Percentiles rank a stretch among this genome's conserved stretches.
These are phyloP conservation scores for Dicrurus megarhynchus DNA, from an alignment of 2,113 vertebrate genomes.

Conservation along the genomic window DNA sequence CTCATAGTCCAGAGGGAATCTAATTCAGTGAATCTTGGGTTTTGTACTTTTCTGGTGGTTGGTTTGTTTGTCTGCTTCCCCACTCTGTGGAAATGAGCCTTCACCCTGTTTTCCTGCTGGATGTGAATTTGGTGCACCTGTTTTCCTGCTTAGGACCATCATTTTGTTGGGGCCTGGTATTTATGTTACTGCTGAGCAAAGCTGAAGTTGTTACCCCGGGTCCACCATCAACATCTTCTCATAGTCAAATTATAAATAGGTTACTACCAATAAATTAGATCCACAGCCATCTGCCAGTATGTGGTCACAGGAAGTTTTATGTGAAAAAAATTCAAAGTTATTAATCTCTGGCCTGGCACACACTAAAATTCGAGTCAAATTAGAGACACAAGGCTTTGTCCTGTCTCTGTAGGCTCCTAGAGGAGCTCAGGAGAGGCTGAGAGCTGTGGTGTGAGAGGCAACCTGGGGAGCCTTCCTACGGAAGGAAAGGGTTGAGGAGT, in stretches of 20 bases:
- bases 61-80: neutral
- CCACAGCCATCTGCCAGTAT: neutral
- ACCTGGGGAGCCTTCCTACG: rapidly evolving
- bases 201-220: neutral
- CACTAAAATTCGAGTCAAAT: neutral
- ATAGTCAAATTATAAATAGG: neutral
- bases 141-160: neutral
- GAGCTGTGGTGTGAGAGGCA: neutral
- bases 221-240: neutral
- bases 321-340: neutral
- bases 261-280: neutral
- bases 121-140: neutral
- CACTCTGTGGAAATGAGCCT: neutral
- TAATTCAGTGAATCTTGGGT: neutral
- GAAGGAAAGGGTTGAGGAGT: neutral
- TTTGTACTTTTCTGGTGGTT: neutral
- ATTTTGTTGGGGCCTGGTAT: neutral
- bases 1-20: neutral
- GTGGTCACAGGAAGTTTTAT: neutral
- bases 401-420: neutral
- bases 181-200: neutral
- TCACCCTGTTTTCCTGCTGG: neutral
- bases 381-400: neutral
- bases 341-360: neutral
- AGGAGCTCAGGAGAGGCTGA: neutral